phyloP scores from a whole-genome alignment of 2,113 vertebrate species.

The Zootoca vivipara region DNA sequence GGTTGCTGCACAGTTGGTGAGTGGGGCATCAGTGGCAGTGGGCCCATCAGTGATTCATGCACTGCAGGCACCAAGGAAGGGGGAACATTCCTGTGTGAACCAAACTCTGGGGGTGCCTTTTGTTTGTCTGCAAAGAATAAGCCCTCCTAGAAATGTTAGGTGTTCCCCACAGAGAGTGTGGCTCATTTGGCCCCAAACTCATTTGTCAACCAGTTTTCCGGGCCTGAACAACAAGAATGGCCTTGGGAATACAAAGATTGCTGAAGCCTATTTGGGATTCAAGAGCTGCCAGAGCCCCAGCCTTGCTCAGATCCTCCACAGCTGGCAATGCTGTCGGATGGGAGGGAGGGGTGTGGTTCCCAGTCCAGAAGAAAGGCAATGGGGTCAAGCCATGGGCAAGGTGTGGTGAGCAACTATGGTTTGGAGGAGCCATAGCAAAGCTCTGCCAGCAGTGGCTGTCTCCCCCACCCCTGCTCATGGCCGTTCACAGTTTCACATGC shows the following conservation, averaged over 20 bases:
- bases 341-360: neutral
- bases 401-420: neutral
- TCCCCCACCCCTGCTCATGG: neutral
- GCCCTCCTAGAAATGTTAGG: neutral
- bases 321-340: neutral
- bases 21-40: too few relatives aligned
- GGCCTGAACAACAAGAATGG: neutral
- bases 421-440: neutral
- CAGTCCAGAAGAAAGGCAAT: neutral
- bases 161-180: neutral
- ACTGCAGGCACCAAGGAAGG: too few relatives aligned
- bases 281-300: neutral
- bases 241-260: neutral
- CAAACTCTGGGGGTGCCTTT: neutral
- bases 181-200: neutral
- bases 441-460: neutral
- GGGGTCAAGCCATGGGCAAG: neutral
- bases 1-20: too few relatives aligned
- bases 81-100: neutral
- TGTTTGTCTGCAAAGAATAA: neutral
- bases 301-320: neutral
- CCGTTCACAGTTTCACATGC: fast-evolving
- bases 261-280: neutral
- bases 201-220: neutral
- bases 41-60: too few relatives aligned